phyloP scores from a whole-genome alignment of 23 tunicate species.

The Clavelina lepadiformis region DNA sequence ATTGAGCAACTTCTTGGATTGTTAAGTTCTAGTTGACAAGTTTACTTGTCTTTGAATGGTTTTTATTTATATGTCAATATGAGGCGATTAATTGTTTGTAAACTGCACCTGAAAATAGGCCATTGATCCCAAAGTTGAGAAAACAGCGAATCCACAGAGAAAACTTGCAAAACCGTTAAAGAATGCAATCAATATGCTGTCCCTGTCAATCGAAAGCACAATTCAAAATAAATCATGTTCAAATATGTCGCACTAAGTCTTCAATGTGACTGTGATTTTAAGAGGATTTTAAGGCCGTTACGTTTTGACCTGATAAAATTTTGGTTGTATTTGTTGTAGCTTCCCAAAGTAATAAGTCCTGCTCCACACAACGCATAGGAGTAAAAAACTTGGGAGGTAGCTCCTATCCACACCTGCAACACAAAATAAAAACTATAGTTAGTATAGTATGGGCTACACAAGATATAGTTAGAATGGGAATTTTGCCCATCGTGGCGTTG shows the following conservation, averaged over 20 bases:
- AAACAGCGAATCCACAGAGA: constrained; percentile 33
- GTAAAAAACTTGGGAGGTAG: constrained; percentile 45
- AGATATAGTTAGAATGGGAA: too few relatives aligned
- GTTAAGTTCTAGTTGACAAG: not conserved
- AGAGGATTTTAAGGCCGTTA: too few relatives aligned
- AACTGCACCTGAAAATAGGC: constrained; percentile 17
- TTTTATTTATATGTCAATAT: too few relatives aligned
- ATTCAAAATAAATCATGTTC: not conserved
- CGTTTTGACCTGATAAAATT: constrained; percentile 45
- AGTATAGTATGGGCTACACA: too few relatives aligned
- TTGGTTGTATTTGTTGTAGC: constrained; percentile 37
- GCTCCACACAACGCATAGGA: constrained; percentile 20
- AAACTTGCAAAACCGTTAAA: constrained; percentile 25
- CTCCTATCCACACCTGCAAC: constrained; percentile 55
- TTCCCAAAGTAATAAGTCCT: constrained; percentile 22
- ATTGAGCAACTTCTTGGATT: not conserved
- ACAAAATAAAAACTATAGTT: too few relatives aligned
- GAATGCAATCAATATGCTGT: constrained; percentile 4
- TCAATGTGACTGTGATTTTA: too few relatives aligned
- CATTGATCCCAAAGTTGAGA: constrained; percentile 36
- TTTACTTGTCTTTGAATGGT: not conserved
- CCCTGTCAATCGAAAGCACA: constrained; percentile 11
- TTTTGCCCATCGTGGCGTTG: too few relatives aligned
- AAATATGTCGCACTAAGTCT: not conserved
- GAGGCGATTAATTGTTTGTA: too few relatives aligned